A percentile compares a stretch with the other conserved stretches of the same genome.
Conservation (phyloP, 2,888 invertebrate genomes). For the Hirtodrosophila duncani region DNA sequence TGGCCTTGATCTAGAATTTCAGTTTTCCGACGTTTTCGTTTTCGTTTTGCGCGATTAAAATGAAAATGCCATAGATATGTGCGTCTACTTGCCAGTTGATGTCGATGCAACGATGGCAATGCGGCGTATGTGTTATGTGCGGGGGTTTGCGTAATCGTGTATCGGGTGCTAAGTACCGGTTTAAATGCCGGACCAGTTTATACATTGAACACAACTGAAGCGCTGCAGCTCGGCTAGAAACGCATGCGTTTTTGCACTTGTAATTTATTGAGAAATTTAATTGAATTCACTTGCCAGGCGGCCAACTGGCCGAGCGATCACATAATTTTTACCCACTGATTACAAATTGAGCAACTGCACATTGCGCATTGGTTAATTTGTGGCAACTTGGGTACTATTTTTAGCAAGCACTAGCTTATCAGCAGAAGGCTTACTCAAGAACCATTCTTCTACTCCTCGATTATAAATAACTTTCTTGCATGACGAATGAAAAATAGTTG, state of each 20-base stretch:
- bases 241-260: constrained; percentile 49
- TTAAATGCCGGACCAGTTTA: constrained; percentile 35
- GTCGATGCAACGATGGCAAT: constrained; percentile 14
- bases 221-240: constrained; percentile 29
- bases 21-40: constrained; percentile 63
- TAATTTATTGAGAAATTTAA: constrained; percentile 71
- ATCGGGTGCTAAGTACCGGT: constrained; percentile 62
- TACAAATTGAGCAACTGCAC: constrained; percentile 51
- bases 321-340: constrained; percentile 41
- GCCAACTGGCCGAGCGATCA: constrained; percentile 32
- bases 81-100: constrained; percentile 15
- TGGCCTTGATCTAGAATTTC: constrained; percentile 75
- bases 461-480: too few species aligned
- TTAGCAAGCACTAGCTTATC: too few species aligned
- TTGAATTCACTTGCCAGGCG: constrained; percentile 56
- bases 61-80: constrained; percentile 20
- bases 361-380: constrained; percentile 3
- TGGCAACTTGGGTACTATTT: too few species aligned
- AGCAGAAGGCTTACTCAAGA: constrained; percentile 1
- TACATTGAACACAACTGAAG: constrained; percentile 48
- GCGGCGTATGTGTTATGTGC: constrained; percentile 49
- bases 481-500: too few species aligned
- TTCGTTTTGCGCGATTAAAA: constrained; percentile 38
- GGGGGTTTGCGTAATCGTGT: constrained; percentile 50
- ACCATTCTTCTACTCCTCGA: too few species aligned